Conservation (phyloP, 1,140 invertebrate species). For the Oscheius sp. region DNA sequence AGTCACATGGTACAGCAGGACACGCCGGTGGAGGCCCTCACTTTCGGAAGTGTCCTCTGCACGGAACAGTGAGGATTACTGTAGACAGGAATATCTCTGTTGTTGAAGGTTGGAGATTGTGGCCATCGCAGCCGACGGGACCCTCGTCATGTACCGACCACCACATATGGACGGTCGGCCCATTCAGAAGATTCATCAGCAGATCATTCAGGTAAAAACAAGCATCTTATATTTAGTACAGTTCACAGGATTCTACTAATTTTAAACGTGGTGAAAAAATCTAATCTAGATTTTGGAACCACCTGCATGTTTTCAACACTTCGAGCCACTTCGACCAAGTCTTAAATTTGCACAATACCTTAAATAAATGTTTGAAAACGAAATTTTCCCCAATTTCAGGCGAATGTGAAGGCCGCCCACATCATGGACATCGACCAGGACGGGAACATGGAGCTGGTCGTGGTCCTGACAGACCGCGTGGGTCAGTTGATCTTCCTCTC, state of each 20-base stretch:
- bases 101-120: slow-evolving; percentile 12
- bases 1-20: background rate
- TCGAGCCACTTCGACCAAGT: too few species aligned
- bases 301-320: too few species aligned
- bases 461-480: slow-evolving; percentile 56
- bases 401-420: slow-evolving; percentile 50
- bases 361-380: too few species aligned
- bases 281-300: too few species aligned
- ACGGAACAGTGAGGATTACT: background rate
- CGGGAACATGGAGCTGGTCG: slow-evolving; percentile 45
- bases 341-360: slow-evolving; percentile 42
- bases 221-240: too few species aligned
- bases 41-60: background rate
- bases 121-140: slow-evolving; percentile 11
- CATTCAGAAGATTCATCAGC: background rate
- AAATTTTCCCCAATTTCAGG: slow-evolving; percentile 19
- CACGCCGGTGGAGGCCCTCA: background rate
- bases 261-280: background rate
- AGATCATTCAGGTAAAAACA: background rate
- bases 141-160: background rate
- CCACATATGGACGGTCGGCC: slow-evolving; percentile 9
- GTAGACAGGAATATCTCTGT: background rate
- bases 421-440: slow-evolving; percentile 54
- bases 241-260: too few species aligned
- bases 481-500: slow-evolving; percentile 36